Evolutionary conservation across 1,140 invertebrate species (phyloP).

Genomic region (Tetragnatha versicolor): DNA sequence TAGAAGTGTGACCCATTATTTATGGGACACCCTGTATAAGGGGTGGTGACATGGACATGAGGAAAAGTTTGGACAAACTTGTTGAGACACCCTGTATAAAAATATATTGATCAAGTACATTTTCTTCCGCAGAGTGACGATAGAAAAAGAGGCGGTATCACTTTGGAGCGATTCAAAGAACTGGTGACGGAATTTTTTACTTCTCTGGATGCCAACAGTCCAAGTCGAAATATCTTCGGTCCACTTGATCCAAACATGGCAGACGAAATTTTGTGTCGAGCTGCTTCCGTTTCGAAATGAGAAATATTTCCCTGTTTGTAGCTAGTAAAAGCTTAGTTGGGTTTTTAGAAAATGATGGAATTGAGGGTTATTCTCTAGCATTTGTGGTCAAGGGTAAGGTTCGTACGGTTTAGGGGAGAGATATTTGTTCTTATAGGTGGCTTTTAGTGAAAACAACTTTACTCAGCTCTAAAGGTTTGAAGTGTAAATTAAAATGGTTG

Average conservation of each 20-base stretch:
- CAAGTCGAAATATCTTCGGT: constrained; percentile 55
- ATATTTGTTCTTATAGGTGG: too few species aligned
- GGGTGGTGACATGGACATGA: background rate
- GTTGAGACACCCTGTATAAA: background rate
- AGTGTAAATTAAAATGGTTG: too few species aligned
- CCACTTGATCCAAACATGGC: constrained; percentile 52
- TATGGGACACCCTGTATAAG: background rate
- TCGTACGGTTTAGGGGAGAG: too few species aligned
- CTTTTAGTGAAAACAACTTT: too few species aligned
- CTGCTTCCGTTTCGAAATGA: constrained; percentile 22
- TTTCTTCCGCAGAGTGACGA: constrained; percentile 39
- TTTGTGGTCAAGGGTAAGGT: too few species aligned
- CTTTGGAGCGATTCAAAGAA: constrained; percentile 48
- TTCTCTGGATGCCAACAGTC: constrained; percentile 48
- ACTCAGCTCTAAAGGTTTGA: too few species aligned
- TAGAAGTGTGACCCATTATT: too few species aligned
- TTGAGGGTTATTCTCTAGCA: too few species aligned
- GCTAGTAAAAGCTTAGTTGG: too few species aligned
- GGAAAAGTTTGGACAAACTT: background rate
- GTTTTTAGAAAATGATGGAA: too few species aligned
- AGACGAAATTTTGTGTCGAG: constrained; percentile 47
- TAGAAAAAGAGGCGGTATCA: constrained; percentile 47
- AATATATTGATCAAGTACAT: background rate
- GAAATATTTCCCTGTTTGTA: too few species aligned
- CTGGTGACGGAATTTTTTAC: constrained; percentile 54